These are phyloP conservation scores for Mungos mungo DNA, from an alignment of 2,113 vertebrate genomes.

Conservation along the genomic window DNA sequence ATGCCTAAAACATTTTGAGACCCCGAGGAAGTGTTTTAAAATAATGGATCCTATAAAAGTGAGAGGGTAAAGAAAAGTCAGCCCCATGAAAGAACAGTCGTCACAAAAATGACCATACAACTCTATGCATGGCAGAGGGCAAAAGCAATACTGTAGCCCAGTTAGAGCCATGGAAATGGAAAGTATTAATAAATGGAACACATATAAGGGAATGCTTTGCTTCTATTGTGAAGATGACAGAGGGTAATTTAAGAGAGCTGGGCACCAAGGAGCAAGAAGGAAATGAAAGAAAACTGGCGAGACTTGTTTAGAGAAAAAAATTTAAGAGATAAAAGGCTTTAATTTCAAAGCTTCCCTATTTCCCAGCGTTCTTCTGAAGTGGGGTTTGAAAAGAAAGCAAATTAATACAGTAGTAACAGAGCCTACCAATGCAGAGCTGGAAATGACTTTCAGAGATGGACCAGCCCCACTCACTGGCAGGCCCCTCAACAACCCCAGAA, in stretches of 20 bases:
- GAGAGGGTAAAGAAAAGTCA: neutral
- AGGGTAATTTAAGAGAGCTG: neutral
- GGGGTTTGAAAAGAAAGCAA: slow-evolving; percentile 22
- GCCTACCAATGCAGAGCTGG: neutral
- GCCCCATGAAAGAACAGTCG: neutral
- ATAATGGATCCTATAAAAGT: neutral
- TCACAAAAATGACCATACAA: neutral
- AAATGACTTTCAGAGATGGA: neutral
- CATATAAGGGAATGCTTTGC: neutral
- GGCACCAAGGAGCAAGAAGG: neutral
- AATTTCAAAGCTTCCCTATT: slow-evolving; percentile 47
- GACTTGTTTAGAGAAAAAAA: neutral
- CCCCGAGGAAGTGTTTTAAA: neutral
- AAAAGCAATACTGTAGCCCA: neutral
- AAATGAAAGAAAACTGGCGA: neutral
- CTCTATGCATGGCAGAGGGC: neutral
- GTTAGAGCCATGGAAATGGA: neutral
- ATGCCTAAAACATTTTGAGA: neutral
- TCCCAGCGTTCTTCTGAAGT: slow-evolving; percentile 1
- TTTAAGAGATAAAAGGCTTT: neutral
- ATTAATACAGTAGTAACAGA: neutral
- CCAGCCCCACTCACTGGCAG: neutral
- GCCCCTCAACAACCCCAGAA: neutral
- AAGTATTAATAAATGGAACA: neutral
- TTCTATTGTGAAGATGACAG: neutral